Evolutionary conservation across 2,113 vertebrate genomes (phyloP).

Genomic region (Telmatochromis sp.): DNA sequence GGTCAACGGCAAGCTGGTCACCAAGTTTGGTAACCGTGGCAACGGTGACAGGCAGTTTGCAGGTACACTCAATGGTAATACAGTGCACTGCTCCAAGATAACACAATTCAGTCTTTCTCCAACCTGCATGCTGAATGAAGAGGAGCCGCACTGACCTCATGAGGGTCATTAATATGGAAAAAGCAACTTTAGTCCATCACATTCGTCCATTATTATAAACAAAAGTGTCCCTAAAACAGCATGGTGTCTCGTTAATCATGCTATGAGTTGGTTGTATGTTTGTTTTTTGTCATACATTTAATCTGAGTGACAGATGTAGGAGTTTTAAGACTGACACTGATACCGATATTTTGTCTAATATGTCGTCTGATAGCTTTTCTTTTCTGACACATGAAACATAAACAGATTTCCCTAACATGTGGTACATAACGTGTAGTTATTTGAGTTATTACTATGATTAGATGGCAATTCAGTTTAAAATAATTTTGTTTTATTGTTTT

Average conservation of each 20-base stretch:
- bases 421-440: fast-evolving
- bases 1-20: constrained; percentile 92
- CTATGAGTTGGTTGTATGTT: background rate
- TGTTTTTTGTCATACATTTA: background rate
- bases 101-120: constrained; percentile 43
- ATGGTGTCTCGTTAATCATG: background rate
- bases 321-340: background rate
- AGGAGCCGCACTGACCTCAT: background rate
- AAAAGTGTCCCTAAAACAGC: background rate
- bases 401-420: background rate
- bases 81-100: constrained; percentile 59
- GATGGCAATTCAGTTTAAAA: background rate
- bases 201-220: background rate
- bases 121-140: constrained; percentile 64
- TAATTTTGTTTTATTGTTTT: background rate
- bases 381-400: background rate
- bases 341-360: background rate
- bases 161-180: background rate
- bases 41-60: constrained; percentile 98
- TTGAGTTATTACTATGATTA: background rate
- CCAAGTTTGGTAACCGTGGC: constrained; percentile 92
- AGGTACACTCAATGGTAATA: constrained; percentile 84
- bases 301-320: background rate
- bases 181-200: background rate
- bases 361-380: background rate